Evolutionary conservation across 2,113 vertebrate genomes (phyloP).

Genomic region (Rhinoptilus africanus): DNA sequence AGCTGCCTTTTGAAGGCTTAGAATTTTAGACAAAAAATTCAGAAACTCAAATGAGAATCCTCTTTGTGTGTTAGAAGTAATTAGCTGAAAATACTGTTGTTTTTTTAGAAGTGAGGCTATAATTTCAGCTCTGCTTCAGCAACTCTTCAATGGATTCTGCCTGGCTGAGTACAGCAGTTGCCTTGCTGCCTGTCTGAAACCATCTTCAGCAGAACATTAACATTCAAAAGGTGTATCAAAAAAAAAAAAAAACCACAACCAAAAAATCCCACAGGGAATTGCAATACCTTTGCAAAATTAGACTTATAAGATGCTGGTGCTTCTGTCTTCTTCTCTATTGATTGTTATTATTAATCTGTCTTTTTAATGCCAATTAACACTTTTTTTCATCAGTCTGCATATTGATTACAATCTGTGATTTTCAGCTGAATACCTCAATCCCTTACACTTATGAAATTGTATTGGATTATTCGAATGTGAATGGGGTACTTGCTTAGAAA

Average conservation of each 20-base stretch:
- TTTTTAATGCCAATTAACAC: constrained; percentile 22
- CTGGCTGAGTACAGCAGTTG: constrained; percentile 42
- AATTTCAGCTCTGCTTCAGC: constrained; percentile 70
- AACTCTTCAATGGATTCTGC: constrained; percentile 48
- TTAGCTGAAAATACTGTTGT: background rate
- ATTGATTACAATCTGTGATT: constrained; percentile 21
- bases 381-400: background rate
- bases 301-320: background rate
- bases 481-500: background rate
- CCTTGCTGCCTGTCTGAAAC: constrained; percentile 40
- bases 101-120: constrained; percentile 23
- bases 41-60: background rate
- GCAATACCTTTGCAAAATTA: constrained; percentile 35
- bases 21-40: background rate
- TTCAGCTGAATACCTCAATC: constrained; percentile 15
- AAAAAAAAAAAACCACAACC: background rate
- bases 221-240: constrained; percentile 27
- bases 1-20: constrained; percentile 18
- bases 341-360: constrained; percentile 2
- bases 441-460: background rate
- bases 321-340: background rate
- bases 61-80: background rate
- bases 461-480: background rate
- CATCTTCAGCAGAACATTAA: constrained; percentile 55
- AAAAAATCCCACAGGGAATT: background rate